Evolutionary conservation across 2,113 vertebrate species (phyloP), one percentile per base, ranked within the genome.

Genomic region (Rhinichthys klamathensis): DNA sequence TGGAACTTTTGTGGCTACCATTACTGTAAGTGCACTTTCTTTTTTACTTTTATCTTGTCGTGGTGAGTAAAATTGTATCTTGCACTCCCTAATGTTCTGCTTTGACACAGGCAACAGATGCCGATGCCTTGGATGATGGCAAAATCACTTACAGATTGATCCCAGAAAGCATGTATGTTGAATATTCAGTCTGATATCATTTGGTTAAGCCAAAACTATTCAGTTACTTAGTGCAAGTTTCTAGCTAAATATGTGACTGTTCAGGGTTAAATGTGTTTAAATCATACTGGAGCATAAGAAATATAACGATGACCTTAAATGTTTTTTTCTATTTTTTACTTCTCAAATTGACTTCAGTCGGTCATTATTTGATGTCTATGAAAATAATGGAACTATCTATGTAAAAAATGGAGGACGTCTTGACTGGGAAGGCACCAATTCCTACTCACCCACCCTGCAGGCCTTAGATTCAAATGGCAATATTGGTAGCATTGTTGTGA

Each of bases 61-160:
- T 63, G 12, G 3, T 2, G n/a, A 23, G 2, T 35, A n/a, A 13
- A 5, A 44, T 8, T 21, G 1, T 23, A 83, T 11, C 25, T 38
- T 21, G 21, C 7, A 10, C 30, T 67, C 49, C 46, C 3, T 74
- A 11, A 54, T 58, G 51, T 83, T 65, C 41, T 32, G 27, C 61
- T 86, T 63, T 84, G 84, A 38, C 67, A 38, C 67, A 99, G 98
- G 98, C 98, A 78, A 89, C 90, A 0, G 98, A 99, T 89, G 93
- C 87, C 0, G 98, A 99, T 88, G 95, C 93, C 0, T 95, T 96
- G 10, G 89, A 93, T 73, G 49, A 91, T 86, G 95, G 92, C 69
- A 90, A 44, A 0, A 91, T 99, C 88, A 96, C 93, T 58, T 99
- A 99, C 89, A 92, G 56, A 51, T 94, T 99, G 86, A 92, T 97